Base-by-base conservation (phyloP, 1,140 invertebrate species). In the Drosophila pruinosa region DNA sequence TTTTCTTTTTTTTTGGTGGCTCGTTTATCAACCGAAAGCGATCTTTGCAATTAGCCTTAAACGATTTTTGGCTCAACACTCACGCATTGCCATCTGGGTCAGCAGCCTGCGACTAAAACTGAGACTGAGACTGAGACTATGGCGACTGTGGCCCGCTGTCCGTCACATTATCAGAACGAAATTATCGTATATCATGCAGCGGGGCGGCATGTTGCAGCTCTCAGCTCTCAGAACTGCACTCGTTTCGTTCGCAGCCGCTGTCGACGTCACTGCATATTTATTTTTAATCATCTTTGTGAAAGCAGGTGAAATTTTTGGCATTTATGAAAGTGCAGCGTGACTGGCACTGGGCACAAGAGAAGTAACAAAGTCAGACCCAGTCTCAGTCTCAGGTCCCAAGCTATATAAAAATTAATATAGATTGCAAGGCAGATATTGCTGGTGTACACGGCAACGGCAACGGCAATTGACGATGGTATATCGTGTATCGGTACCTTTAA, bases 241-340 rank as follows among this genome's bases (percentile, higher is more conserved):
- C 69, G 47, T 59, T 67, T 58, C 31, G 47, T 12, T 47, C 43
- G 43, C 39, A 41, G 14, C 15, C 14, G 14, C 45, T 10, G 70
- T 50, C 69, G 79, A 61, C 50, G 62, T 58, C 65, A 71, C 75
- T 88, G 78, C 83, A 88, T 89, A 86, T 86, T 86, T 88, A 88
- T 88, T 88, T 88, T 88, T 88, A 88, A 88, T 89, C 78, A 89
- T 89, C 78, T 88, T 89, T 89, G 86, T 81, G 80, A 89, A 89
- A 89, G 86, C 86, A 89, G 86, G 86, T 89, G 86, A 89, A 89
- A 89, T 89, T 88, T 86, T 88, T 81, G 82, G 80, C 81, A 85
- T 88, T 88, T 89, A 79, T 88, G 82, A 88, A 88, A 88, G 82
- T 88, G 83, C 83, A 89, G 82, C 82, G 77, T 89, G 82, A 88